A percentile compares a stretch with the other conserved stretches of the same genome.
phyloP scores from a whole-genome alignment of 1,140 invertebrate species.

The Cotesia vestalis region DNA sequence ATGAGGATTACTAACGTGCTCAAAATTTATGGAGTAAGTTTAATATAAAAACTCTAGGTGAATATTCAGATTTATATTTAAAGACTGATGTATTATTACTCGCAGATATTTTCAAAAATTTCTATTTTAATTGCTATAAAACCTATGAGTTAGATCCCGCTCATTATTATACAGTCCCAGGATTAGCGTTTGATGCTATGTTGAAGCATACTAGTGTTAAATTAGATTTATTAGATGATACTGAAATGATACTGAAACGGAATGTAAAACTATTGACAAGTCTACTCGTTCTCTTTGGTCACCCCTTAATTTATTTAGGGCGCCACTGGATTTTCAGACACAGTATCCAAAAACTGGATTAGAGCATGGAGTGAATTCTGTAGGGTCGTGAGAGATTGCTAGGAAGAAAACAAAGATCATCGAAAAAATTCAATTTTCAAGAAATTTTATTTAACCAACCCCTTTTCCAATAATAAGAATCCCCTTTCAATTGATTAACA shows the following conservation, averaged over 20 bases:
- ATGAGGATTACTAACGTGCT: slow-evolving; percentile 23
- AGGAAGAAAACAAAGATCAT: too few relatives aligned
- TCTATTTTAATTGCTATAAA: slow-evolving; percentile 45
- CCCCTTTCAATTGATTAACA: too few relatives aligned
- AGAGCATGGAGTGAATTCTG: too few relatives aligned
- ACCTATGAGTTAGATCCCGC: slow-evolving; percentile 52
- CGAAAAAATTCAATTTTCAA: too few relatives aligned
- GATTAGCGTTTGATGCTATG: slow-evolving; percentile 54
- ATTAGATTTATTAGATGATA: slow-evolving; percentile 64
- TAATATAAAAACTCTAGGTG: slow-evolving; percentile 31
- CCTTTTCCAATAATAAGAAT: too few relatives aligned
- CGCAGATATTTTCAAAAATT: slow-evolving; percentile 66
- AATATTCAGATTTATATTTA: slow-evolving; percentile 26
- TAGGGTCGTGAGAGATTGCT: too few relatives aligned
- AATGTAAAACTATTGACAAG: too few relatives aligned
- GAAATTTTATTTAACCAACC: too few relatives aligned
- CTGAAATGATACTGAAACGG: slow-evolving; percentile 56
- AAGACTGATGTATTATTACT: neutral
- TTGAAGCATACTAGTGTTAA: slow-evolving; percentile 56
- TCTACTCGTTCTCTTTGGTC: too few relatives aligned
- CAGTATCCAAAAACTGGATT: too few relatives aligned
- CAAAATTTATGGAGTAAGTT: slow-evolving; percentile 17
- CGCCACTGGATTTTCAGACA: too few relatives aligned
- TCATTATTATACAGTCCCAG: slow-evolving; percentile 55
- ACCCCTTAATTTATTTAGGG: too few relatives aligned